Evolutionary conservation across 2,113 vertebrate genomes (phyloP).

Genomic region (Helogale parvula): DNA sequence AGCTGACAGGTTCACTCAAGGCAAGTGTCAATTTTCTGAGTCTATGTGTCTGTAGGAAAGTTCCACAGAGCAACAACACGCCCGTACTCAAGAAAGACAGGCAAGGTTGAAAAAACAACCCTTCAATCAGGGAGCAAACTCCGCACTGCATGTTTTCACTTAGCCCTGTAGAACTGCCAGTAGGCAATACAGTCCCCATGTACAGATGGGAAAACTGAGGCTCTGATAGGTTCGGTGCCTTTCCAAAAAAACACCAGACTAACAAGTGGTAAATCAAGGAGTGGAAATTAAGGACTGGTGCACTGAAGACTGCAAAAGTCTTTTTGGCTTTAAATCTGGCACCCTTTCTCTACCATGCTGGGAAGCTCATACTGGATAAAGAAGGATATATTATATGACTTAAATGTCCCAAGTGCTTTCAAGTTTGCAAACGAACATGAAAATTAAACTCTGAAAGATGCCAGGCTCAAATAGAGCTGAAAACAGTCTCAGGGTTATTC

Average conservation of each 20-base stretch:
- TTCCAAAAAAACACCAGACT: neutral
- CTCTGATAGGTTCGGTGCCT: neutral
- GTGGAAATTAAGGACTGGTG: neutral
- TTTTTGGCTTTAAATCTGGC: neutral
- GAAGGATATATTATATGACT: neutral
- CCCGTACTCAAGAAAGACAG: neutral
- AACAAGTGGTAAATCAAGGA: too few species aligned
- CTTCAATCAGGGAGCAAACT: neutral
- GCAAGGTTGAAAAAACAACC: neutral
- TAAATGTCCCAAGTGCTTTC: neutral
- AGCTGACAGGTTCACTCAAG: constrained; percentile 56
- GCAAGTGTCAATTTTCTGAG: constrained; percentile 55
- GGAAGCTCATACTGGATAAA: neutral
- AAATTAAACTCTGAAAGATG: neutral
- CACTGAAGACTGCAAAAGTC: neutral
- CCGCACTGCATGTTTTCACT: neutral
- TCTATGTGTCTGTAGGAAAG: constrained; percentile 2
- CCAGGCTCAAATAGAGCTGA: neutral
- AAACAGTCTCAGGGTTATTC: neutral
- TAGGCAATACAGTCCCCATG: accelerated
- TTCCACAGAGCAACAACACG: neutral
- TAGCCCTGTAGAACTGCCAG: neutral
- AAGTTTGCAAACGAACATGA: constrained; percentile 4
- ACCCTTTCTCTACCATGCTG: neutral
- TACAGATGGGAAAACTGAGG: neutral